These are phyloP conservation scores for Epicampocera succincta DNA, from an alignment of 2,888 invertebrate genomes.

Conservation along the genomic window DNA sequence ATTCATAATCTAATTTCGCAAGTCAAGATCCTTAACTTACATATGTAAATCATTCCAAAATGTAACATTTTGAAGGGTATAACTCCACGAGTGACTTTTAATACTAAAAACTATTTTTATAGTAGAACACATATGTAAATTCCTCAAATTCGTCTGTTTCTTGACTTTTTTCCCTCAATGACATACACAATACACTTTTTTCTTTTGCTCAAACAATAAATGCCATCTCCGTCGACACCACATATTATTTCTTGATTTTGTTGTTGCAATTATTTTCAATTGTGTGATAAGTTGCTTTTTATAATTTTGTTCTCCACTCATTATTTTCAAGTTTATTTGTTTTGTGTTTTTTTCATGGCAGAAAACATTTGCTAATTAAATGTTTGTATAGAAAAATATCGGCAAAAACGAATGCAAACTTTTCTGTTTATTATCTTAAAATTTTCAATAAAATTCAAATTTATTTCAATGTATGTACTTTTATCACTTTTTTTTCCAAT, in stretches of 20 bases:
- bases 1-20: too few relatives aligned
- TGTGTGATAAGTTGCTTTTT: conserved; percentile 37
- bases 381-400: not conserved
- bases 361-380: conserved; percentile 13
- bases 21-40: too few relatives aligned
- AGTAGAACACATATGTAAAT: too few relatives aligned
- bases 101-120: too few relatives aligned
- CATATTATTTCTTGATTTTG: not conserved
- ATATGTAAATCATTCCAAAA: too few relatives aligned
- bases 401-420: conserved; percentile 8
- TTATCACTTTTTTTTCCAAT: not conserved
- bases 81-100: too few relatives aligned
- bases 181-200: too few relatives aligned
- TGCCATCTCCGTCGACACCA: not conserved
- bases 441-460: conserved; percentile 9
- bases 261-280: conserved; percentile 45
- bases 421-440: not conserved
- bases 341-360: not conserved
- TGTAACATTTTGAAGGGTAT: too few relatives aligned
- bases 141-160: too few relatives aligned
- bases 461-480: conserved; percentile 21
- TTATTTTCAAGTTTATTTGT: conserved; percentile 7
- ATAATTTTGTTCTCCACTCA: conserved; percentile 1
- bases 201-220: not conserved
- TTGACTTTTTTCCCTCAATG: too few relatives aligned